Base-by-base conservation (phyloP, 2,888 invertebrate genomes). In the Notodonta ziczac region DNA sequence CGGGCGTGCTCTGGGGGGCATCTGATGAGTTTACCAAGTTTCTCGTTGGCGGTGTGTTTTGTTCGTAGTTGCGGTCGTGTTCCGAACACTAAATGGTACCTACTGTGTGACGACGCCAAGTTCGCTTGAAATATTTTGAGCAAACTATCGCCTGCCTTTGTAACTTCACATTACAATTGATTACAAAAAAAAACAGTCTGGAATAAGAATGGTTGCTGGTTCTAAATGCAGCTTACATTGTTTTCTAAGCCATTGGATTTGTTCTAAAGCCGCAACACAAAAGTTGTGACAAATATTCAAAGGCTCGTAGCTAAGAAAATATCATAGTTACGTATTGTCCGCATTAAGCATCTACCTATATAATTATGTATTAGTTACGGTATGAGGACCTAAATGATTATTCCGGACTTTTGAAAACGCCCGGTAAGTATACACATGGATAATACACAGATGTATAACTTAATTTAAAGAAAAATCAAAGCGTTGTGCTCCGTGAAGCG, bases 11-110 rank as follows among this genome's bases (percentile, higher is more conserved):
- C 83, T 69, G 79, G 65, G 65, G 78, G 83, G 78, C 82, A 80
- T 80, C 87, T 90, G 90, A 91, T 91, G 88, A 90, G 91, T 92
- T 91, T 88, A 86, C 81, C 80, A 90, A 91, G 86, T 91, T 89
- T 81, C 81, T 79, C 81, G 72, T 80, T 72, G 70, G 78, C 76
- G 78, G 79, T 82, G 77, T 82, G 83, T 81, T 83, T 84, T 83
- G 85, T 82, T 78, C 72, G 73, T 74, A 79, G 77, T 78, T 77
- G 76, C 73, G 77, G 75, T 78, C 82, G 83, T 85, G 84, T 84
- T 76, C 72, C 65, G 85, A 82, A 83, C 82, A 62, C 76, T 82
- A 82, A 85, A 83, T 77, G 73, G 59, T 74, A 80, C 72, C 78
- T 78, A 73, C 77, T 61, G 60, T 60, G 65, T 60, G 54, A 54